These are phyloP conservation scores for Sula dactylatra DNA, from an alignment of 2,113 vertebrate genomes.

Conservation along the genomic window DNA sequence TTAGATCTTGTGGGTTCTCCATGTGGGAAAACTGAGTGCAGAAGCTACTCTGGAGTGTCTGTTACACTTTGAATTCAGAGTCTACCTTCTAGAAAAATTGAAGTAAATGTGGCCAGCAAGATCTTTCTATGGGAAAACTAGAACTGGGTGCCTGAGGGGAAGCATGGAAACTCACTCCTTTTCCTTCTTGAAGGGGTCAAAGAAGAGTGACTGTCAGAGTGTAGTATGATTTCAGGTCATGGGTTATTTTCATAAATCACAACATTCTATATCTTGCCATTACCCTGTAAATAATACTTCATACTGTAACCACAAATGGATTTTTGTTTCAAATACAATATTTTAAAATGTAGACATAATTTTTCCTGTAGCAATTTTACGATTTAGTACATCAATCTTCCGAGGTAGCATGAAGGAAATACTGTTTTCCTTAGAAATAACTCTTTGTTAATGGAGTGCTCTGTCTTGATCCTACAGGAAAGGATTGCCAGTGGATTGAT, in stretches of 20 bases:
- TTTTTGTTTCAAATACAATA: not conserved
- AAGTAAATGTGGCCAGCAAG: not conserved
- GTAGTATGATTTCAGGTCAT: not conserved
- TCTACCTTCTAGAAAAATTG: not conserved
- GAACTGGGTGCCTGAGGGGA: not conserved
- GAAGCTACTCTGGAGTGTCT: not conserved
- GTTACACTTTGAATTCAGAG: not conserved
- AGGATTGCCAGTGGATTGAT: constrained; percentile 83
- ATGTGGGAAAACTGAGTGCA: not conserved
- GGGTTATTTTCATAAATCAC: not conserved
- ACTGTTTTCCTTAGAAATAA: not conserved
- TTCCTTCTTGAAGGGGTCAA: not conserved
- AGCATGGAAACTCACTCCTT: not conserved
- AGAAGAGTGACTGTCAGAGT: not conserved
- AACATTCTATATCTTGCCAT: not conserved
- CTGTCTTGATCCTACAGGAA: constrained; percentile 69
- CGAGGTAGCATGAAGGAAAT: not conserved
- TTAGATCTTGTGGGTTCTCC: not conserved
- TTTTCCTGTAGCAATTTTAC: not conserved
- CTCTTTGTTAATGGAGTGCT: not conserved
- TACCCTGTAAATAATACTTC: not conserved
- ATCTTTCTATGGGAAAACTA: not conserved
- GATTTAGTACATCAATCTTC: not conserved
- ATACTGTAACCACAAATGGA: not conserved
- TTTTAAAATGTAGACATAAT: not conserved